Percentiles rank a stretch among this genome's conserved stretches.
Evolutionary conservation across 2,113 vertebrate species (phyloP).

Genomic region (Crotophaga sulcirostris): DNA sequence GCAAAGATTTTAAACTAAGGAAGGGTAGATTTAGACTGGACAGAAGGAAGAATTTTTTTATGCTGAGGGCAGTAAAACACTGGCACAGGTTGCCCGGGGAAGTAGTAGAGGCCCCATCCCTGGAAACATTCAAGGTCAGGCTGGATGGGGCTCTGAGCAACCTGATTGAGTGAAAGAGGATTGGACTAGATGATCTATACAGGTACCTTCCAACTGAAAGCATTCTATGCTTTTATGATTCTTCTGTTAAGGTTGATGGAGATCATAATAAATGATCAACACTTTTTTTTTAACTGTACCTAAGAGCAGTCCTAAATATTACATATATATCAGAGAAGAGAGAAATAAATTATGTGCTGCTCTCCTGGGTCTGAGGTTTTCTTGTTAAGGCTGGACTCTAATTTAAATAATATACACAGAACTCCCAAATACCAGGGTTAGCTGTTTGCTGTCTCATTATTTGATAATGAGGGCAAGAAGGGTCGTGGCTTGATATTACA

Average conservation of each 20-base stretch:
- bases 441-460: background rate
- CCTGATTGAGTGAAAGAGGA: too few species aligned
- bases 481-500: background rate
- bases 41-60: too few species aligned
- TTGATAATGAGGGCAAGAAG: background rate
- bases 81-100: too few species aligned
- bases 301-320: background rate
- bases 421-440: background rate
- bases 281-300: background rate
- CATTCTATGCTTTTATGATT: background rate
- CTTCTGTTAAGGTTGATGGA: background rate
- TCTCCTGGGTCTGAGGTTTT: background rate
- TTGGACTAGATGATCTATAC: too few species aligned
- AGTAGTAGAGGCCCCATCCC: too few species aligned
- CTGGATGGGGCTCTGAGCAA: too few species aligned
- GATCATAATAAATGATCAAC: background rate
- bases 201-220: too few species aligned
- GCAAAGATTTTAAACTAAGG: too few species aligned
- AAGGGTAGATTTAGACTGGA: too few species aligned
- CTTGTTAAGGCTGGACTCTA: background rate
- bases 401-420: background rate
- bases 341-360: background rate
- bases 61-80: too few species aligned
- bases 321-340: background rate
- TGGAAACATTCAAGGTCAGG: too few species aligned